A percentile compares a stretch with the other conserved stretches of the same genome.
Conservation (phyloP, 1,140 invertebrate genomes). For the Anastrepha ludens region DNA sequence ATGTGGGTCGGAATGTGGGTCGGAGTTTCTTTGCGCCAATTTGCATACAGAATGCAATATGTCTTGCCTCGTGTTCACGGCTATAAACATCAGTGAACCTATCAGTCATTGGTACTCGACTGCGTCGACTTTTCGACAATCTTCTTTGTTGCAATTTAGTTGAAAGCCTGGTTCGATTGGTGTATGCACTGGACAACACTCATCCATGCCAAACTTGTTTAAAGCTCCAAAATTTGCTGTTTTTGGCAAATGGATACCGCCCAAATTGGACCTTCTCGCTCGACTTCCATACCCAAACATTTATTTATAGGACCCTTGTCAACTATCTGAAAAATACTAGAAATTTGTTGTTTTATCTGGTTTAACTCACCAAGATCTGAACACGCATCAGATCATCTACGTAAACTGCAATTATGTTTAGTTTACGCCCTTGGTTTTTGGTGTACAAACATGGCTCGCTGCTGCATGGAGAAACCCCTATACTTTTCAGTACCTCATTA, state of each 20-base stretch:
- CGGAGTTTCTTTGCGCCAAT: conserved; percentile 30
- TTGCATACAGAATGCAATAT: background rate
- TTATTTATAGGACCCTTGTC: conserved; percentile 26
- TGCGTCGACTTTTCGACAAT: conserved; percentile 24
- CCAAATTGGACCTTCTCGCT: conserved; percentile 20
- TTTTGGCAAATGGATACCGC: conserved; percentile 49
- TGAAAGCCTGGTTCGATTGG: conserved; percentile 8
- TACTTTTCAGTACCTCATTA: conserved; percentile 57
- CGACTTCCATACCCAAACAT: conserved; percentile 46
- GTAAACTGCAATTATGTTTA: conserved; percentile 55
- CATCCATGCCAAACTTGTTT: conserved; percentile 25
- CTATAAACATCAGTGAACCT: conserved; percentile 40
- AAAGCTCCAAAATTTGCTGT: conserved; percentile 60
- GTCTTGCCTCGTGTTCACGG: background rate
- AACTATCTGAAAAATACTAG: conserved; percentile 42
- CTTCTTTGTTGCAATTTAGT: conserved; percentile 37
- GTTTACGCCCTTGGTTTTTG: conserved; percentile 22
- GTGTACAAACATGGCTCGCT: conserved; percentile 69
- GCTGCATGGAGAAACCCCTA: conserved; percentile 52
- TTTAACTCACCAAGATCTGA: conserved; percentile 54
- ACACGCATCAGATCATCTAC: conserved; percentile 57
- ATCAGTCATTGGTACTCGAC: conserved; percentile 32
- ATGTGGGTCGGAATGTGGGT: conserved; percentile 44
- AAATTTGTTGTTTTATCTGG: background rate
- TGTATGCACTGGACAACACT: conserved; percentile 27